Evolutionary conservation across 2,113 vertebrate genomes (phyloP).

Genomic region (Bos indicus): DNA sequence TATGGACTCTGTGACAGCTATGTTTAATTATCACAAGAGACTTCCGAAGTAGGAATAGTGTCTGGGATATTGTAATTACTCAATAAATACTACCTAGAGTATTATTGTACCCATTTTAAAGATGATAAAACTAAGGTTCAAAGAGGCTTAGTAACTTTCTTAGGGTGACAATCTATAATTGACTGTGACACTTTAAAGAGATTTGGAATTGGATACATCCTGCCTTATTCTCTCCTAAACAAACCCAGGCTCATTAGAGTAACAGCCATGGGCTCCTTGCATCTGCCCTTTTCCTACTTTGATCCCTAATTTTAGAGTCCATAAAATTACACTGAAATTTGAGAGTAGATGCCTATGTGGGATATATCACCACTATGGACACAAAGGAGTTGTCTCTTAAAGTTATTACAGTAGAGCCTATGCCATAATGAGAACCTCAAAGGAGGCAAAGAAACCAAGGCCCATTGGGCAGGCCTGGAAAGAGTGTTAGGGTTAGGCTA

Average conservation of each 20-base stretch:
- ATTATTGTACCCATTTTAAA: background rate
- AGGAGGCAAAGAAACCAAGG: background rate
- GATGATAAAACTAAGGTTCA: background rate
- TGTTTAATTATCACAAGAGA: constrained; percentile 22
- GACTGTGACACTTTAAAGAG: background rate
- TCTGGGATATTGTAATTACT: background rate
- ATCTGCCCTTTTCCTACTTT: constrained; percentile 1
- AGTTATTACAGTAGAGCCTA: background rate
- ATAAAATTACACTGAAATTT: constrained; percentile 29
- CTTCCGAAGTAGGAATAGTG: background rate
- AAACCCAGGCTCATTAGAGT: background rate
- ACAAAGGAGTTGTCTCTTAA: background rate
- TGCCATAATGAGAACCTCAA: background rate
- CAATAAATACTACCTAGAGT: background rate
- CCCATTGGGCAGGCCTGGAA: background rate
- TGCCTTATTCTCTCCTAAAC: background rate
- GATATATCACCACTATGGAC: background rate
- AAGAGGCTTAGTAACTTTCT: background rate
- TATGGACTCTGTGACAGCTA: background rate
- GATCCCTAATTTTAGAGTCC: background rate
- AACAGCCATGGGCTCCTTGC: background rate
- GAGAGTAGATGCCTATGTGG: background rate
- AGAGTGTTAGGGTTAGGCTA: background rate
- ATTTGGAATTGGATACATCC: background rate
- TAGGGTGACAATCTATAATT: background rate